These are phyloP conservation scores for Passer domesticus DNA, from an alignment of 2,113 vertebrate species.

Conservation along the genomic window DNA sequence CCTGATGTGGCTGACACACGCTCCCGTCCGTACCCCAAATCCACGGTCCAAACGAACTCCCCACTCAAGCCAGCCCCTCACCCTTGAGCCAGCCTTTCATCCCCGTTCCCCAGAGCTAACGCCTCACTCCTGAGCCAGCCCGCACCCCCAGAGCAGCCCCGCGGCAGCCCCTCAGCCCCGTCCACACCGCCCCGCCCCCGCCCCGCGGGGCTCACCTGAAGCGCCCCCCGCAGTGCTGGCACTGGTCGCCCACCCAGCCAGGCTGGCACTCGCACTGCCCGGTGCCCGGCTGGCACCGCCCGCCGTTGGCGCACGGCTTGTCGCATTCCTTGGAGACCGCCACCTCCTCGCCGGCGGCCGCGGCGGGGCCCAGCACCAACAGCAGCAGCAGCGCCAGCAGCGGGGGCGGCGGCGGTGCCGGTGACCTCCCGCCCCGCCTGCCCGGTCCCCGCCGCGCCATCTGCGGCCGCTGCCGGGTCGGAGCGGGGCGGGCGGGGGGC, in stretches of 20 bases:
- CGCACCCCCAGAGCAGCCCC: neutral
- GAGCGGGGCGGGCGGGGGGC: neutral
- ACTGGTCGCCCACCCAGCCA: conserved; percentile 95
- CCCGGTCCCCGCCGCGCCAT: conserved; percentile 57
- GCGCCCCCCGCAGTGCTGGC: conserved; percentile 96
- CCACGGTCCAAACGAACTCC: neutral
- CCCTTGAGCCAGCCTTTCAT: neutral
- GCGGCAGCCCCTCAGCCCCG: neutral
- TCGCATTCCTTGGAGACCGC: conserved; percentile 88
- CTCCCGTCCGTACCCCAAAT: neutral
- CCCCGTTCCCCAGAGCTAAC: neutral
- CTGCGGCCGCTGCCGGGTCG: conserved; percentile 38
- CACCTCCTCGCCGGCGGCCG: conserved; percentile 51
- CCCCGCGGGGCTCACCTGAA: conserved; percentile 82
- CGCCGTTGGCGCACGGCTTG: conserved; percentile 90
- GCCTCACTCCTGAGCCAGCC: no score
- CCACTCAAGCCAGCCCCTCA: neutral
- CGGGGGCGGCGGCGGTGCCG: neutral
- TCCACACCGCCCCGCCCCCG: neutral
- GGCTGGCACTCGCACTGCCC: conserved; percentile 87
- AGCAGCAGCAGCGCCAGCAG: neutral
- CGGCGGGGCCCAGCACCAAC: conserved; percentile 44
- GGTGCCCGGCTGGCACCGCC: conserved; percentile 81
- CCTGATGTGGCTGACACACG: neutral
- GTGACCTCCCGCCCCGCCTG: conserved; percentile 18